A percentile compares a stretch with the other conserved stretches of the same genome.
Evolutionary conservation across 2,888 invertebrate genomes (phyloP).

Genomic region (Archaeoteleia sp.): DNA sequence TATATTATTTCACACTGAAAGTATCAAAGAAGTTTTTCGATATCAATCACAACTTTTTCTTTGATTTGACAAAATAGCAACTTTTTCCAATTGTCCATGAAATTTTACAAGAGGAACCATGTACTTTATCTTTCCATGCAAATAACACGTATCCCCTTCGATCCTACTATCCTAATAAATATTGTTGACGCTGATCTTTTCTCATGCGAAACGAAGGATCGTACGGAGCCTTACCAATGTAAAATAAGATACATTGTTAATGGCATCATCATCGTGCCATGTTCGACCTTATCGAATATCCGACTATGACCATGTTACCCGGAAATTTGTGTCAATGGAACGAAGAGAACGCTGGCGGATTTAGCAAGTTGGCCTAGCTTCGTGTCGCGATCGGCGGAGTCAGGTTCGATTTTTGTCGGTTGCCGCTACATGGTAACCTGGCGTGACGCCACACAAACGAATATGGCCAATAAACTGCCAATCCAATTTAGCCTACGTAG

Average conservation of each 20-base stretch:
- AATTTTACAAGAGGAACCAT: neutral
- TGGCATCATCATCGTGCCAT: conserved; percentile 14
- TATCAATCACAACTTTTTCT: too few relatives aligned
- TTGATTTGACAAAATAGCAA: too few relatives aligned
- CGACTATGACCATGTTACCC: conserved; percentile 10
- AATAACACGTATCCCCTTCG: conserved; percentile 13
- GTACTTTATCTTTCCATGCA: conserved; percentile 12
- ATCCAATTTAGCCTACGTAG: conserved; percentile 72
- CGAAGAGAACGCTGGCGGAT: conserved; percentile 1
- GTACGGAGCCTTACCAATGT: conserved; percentile 11
- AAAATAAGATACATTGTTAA: conserved; percentile 25
- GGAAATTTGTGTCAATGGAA: conserved; percentile 11
- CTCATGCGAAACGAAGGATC: neutral
- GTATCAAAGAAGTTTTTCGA: too few relatives aligned
- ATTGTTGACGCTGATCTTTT: conserved; percentile 19
- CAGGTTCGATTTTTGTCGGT: conserved; percentile 22
- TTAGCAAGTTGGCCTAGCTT: conserved; percentile 7
- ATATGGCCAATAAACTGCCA: conserved; percentile 74
- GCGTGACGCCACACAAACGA: conserved; percentile 71
- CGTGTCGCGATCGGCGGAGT: conserved; percentile 11
- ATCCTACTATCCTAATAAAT: conserved; percentile 7
- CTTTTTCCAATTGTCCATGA: too few relatives aligned
- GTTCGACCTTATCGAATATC: conserved; percentile 21
- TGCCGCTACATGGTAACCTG: conserved; percentile 59
- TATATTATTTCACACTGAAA: too few relatives aligned